Conservation (phyloP, 2,113 vertebrate genomes). For the Anolis sagrei region DNA sequence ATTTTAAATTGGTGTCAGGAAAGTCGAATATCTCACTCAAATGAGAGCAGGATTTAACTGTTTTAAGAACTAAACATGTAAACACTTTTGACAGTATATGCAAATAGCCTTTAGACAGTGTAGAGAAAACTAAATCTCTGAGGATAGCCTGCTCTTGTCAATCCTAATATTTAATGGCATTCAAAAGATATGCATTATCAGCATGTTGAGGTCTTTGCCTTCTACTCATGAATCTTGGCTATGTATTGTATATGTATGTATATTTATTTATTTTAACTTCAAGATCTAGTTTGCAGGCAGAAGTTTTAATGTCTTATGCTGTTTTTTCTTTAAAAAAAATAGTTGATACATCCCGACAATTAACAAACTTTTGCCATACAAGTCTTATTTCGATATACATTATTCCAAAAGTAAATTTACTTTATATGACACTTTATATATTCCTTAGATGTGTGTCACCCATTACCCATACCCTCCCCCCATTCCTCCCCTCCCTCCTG, state of each 20-base stretch:
- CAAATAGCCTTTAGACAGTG: not conserved
- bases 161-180: not conserved
- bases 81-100: constrained; percentile 9
- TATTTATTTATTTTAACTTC: too few relatives aligned
- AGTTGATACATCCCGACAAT: too few relatives aligned
- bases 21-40: not conserved
- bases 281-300: not conserved
- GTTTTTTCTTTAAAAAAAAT: too few relatives aligned
- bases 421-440: too few relatives aligned
- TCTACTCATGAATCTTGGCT: not conserved
- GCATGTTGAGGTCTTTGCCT: not conserved
- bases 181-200: not conserved
- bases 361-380: too few relatives aligned
- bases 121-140: not conserved
- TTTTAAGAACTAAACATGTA: constrained; percentile 8
- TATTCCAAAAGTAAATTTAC: too few relatives aligned
- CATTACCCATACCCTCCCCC: too few relatives aligned
- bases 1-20: not conserved
- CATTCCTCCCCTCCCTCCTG: too few relatives aligned
- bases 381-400: too few relatives aligned
- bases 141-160: not conserved
- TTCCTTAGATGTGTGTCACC: too few relatives aligned
- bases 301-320: not conserved
- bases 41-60: not conserved
- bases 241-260: too few relatives aligned